Base-by-base conservation (phyloP, 1,140 invertebrate genomes). In the Uloborus diversus region DNA sequence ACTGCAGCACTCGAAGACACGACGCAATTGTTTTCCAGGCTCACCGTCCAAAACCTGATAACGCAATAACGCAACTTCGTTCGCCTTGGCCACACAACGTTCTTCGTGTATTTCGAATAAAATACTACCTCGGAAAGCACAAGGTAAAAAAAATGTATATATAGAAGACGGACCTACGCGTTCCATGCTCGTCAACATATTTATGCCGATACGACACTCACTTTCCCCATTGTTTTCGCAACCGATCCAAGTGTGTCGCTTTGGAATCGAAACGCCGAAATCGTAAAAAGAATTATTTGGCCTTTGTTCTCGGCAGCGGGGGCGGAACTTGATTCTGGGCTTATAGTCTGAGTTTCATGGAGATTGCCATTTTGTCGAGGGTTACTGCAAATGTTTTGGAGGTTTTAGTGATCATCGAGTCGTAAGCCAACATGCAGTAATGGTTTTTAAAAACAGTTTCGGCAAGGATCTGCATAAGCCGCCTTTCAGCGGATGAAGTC, bases 91-190 rank as follows among this genome's bases (percentile, higher is more conserved):
- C 17, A 27, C 33, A 23, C 42, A 35, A n/a, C 17, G 37, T 9
- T 35, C 14, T 37, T 37, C 61, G 61, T 64, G 61, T 4, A 13
- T 23, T 23, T n/a, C 20, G 61, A 9, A 64, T 64, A 42, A 64
- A 42, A 64, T 64, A 14, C 14, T 23, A 5, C n/a, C n/a, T 27
- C 9, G 14, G 9, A 59, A 59, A 13, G 37, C 25, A 59, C 28
- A 30, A 59, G 28, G 32, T 32, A 37, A 64, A 37, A 64, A 64
- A 64, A 37, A 64, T 64, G 61, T 33, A 33, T 13, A 64, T 35
- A 20, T 23, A 42, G 17, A 32, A 32, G 17, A 61, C 28, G 28
- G 23, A 61, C 20, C 30, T 61, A 61, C 33, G 14, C 30, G 61
- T 23, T 42, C 42, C 4, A 23, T 20, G 23, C 27, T 64, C 35